Evolutionary conservation across 2,797 vertebrate genomes (phyloP).

Genomic region (Gallinago solitaria): DNA sequence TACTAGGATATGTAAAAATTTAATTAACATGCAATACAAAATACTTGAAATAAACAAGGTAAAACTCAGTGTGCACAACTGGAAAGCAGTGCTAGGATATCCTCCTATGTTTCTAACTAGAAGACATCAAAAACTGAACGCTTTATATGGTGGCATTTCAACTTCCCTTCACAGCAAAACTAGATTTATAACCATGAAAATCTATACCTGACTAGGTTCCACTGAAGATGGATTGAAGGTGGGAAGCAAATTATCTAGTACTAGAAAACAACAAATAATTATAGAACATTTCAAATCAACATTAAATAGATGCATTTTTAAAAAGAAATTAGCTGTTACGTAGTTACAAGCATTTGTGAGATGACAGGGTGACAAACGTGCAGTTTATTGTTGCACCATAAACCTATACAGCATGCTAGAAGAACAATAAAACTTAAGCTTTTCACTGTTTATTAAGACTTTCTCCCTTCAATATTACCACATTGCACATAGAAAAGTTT

Average conservation of each 20-base stretch:
- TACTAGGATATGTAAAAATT: constrained; percentile 47
- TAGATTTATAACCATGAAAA: constrained; percentile 8
- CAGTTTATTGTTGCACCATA: background rate
- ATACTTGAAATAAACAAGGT: constrained; percentile 50
- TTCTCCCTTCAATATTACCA: background rate
- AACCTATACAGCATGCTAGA: background rate
- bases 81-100: constrained; percentile 5
- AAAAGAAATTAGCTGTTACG: background rate
- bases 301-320: background rate
- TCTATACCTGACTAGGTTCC: background rate
- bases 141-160: constrained; percentile 35
- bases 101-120: background rate
- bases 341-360: background rate
- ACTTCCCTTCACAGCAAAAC: constrained; percentile 39
- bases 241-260: background rate
- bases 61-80: constrained; percentile 52
- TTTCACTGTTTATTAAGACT: background rate
- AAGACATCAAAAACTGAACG: background rate
- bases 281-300: background rate
- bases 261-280: background rate
- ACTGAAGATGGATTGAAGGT: background rate
- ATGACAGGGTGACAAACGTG: background rate
- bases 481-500: background rate
- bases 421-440: background rate
- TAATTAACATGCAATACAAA: constrained; percentile 72